Base-by-base conservation (phyloP, 2,113 vertebrate genomes). In the Heterotilapia buettikoferi region DNA sequence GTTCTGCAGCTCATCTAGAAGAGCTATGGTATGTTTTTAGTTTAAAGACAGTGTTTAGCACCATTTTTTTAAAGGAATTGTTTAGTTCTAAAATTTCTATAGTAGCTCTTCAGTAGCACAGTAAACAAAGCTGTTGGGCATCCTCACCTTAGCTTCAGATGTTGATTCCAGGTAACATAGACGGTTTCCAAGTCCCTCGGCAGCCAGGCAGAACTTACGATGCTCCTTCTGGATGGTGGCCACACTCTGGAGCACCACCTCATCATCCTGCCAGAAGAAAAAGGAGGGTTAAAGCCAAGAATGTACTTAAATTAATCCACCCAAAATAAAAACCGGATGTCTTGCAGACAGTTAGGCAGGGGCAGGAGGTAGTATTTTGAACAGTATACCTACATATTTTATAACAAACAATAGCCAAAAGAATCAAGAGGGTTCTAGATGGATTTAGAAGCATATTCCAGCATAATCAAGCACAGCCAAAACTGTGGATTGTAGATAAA, bases 91-190 rank as follows among this genome's bases (percentile, higher is more conserved):
- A 40, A 13, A 45, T 16, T 26, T 73, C 2, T 71, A 16, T 59
- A 59, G 24, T 59, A 16, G 56, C 29, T 63, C 71, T 78, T 50
- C 16, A 78, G 43, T 19, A 8, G 24, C 26, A 78, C 43, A 73
- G 24, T 31, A 61, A 66, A 26, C 8, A 80, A 53, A 56, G 45
- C 36, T 6, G 16, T 12, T 33, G 19, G 45, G 31, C 13, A 18
- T 36, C 16, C 97, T 97, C 96, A 99, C 98, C 98, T 99, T 99
- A 87, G 98, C 98, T 96, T 99, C 98, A 90, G 98, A 99, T 31
- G 98, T 99, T 89, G 98, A 95, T 94, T 99, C 98, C 94, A 99
- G 94, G 96, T 98, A 99, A 92, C 98, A 98, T 63, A 99, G 88
- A 45, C 98, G 97, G 94, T 99, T 99, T 84, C 98, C 98, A 24